Conservation (phyloP, 1,140 invertebrate species). For the Drosophila navojoa region DNA sequence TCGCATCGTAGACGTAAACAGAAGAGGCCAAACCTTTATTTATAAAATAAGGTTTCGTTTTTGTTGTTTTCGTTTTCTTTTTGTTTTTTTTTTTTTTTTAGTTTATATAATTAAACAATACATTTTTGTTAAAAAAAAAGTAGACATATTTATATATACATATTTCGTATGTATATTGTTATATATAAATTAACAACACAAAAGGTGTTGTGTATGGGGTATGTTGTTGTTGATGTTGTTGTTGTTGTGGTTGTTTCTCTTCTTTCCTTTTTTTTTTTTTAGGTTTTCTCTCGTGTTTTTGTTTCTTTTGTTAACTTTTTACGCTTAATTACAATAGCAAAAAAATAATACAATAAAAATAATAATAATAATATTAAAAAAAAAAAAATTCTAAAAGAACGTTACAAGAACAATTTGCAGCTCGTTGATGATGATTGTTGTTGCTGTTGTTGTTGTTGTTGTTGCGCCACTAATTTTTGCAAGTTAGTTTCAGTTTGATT, state of each 20-base stretch:
- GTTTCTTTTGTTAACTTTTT: conserved; percentile 24
- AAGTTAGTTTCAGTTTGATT: conserved; percentile 34
- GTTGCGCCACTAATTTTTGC: conserved; percentile 5
- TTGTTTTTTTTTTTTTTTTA: background rate
- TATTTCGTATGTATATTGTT: background rate
- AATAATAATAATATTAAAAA: background rate
- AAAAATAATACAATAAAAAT: conserved; percentile 48
- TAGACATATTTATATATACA: background rate
- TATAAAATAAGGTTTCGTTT: conserved; percentile 69
- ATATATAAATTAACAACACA: conserved; percentile 23
- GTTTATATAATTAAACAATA: conserved; percentile 32
- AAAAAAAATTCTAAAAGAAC: conserved; percentile 35
- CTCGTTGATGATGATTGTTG: background rate
- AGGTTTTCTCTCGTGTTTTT: background rate
- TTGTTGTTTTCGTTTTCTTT: conserved; percentile 14
- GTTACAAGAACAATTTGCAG: conserved; percentile 27
- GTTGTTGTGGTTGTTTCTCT: conserved; percentile 8
- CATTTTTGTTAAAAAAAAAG: conserved; percentile 33
- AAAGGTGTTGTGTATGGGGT: conserved; percentile 6
- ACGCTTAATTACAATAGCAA: conserved; percentile 55
- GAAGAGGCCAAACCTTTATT: conserved; percentile 65
- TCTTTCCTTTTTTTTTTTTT: conserved; percentile 19
- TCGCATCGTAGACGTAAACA: conserved; percentile 9
- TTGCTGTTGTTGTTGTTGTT: conserved; percentile 7
- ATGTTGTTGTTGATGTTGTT: too few relatives aligned